A percentile compares a stretch with the other conserved stretches of the same genome.
Conservation (phyloP, 2,113 vertebrate species). For the Nymphicus hollandicus region DNA sequence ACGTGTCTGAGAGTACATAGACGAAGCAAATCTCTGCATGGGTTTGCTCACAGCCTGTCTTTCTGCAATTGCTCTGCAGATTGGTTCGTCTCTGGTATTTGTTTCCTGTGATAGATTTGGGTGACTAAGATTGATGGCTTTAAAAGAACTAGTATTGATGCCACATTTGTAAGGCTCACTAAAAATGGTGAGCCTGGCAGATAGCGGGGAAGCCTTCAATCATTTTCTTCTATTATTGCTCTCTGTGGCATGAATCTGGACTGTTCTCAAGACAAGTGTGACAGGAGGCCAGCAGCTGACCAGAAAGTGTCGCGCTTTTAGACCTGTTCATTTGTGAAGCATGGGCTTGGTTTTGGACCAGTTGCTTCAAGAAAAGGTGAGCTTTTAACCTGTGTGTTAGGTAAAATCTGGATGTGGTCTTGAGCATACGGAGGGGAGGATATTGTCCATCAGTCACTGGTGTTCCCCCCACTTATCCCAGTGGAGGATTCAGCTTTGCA, state of each 20-base stretch:
- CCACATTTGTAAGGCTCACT: conserved; percentile 48
- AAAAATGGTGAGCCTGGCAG: conserved; percentile 54
- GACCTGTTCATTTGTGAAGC: neutral
- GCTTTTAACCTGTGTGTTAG: neutral
- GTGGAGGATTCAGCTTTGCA: neutral
- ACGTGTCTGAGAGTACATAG: neutral
- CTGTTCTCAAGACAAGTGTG: conserved; percentile 25
- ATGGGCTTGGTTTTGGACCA: neutral
- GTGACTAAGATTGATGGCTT: conserved; percentile 54
- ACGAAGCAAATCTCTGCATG: neutral
- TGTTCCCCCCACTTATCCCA: neutral
- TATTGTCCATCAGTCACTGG: neutral
- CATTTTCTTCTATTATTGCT: neutral
- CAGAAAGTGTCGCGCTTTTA: neutral
- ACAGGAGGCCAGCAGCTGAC: neutral
- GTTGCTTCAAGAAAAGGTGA: conserved; percentile 35
- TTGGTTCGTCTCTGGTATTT: neutral
- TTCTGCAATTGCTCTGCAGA: neutral
- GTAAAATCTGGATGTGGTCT: conserved; percentile 5
- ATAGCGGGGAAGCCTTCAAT: neutral
- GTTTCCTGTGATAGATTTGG: conserved; percentile 28
- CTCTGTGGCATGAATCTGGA: conserved; percentile 8
- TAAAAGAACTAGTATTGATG: conserved; percentile 50
- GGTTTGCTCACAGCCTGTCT: neutral
- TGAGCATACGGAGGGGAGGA: neutral